These are phyloP conservation scores for Brevipalpus yothersi DNA, from an alignment of 1,140 invertebrate genomes.

Conservation along the genomic window DNA sequence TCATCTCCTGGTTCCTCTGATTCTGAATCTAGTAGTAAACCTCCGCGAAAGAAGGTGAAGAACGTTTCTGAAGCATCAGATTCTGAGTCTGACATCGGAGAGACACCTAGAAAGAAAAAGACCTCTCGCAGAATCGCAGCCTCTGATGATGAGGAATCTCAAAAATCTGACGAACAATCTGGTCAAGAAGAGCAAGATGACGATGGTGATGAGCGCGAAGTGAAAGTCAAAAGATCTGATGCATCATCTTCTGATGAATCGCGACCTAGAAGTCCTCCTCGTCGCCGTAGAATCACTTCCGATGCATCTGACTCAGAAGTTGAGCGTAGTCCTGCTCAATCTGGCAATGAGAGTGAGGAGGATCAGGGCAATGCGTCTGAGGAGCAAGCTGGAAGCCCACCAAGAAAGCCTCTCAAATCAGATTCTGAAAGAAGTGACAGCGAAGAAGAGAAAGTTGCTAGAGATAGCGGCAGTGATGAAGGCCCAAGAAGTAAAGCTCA, in stretches of 20 bases:
- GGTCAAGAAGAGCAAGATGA: not conserved
- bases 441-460: too few species aligned
- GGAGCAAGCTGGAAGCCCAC: too few species aligned
- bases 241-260: not conserved
- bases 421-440: too few species aligned
- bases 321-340: slow-evolving; percentile 6
- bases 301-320: slow-evolving; percentile 8
- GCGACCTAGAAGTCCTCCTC: not conserved
- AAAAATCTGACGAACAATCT: not conserved
- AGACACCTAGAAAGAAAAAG: not conserved
- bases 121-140: not conserved
- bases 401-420: too few species aligned
- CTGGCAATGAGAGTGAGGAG: not conserved
- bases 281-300: not conserved
- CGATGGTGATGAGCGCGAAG: not conserved
- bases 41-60: not conserved
- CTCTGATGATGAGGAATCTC: not conserved
- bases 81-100: not conserved
- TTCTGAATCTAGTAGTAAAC: not conserved
- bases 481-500: too few species aligned
- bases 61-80: not conserved
- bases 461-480: too few species aligned
- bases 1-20: not conserved
- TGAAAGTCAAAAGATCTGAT: not conserved
- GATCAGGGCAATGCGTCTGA: not conserved